Conservation (phyloP, 1,140 invertebrate species). For the Odontomachus brunneus region DNA sequence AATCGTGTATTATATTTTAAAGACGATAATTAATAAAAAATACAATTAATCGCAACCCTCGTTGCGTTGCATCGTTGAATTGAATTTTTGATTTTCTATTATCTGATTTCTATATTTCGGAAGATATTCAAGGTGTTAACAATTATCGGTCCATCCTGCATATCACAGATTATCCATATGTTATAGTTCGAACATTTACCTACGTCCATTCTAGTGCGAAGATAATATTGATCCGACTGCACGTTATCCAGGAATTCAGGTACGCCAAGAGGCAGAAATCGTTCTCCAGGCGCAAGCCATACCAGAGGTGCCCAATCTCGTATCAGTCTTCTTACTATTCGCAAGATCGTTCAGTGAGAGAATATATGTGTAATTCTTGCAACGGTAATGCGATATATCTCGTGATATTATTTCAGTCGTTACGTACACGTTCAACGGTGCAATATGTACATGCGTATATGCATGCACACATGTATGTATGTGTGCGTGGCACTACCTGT, state of each 20-base stretch:
- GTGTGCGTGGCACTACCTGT: conserved; percentile 1
- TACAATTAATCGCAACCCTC: too few species aligned
- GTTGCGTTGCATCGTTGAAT: too few species aligned
- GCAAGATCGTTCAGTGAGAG: conserved; percentile 3
- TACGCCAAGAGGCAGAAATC: conserved; percentile 87
- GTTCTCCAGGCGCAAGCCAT: conserved; percentile 88
- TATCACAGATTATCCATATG: neutral
- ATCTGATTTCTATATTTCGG: too few species aligned
- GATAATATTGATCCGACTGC: conserved; percentile 83
- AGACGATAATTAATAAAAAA: too few species aligned
- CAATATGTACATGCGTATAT: neutral
- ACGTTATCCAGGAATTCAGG: conserved; percentile 88
- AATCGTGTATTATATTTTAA: too few species aligned
- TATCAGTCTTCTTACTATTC: conserved; percentile 85
- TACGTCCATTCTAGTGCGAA: conserved; percentile 86
- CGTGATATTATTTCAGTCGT: neutral
- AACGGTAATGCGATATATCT: neutral
- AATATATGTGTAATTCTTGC: neutral
- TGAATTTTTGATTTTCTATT: too few species aligned
- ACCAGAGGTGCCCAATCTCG: conserved; percentile 88
- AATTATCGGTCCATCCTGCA: too few species aligned
- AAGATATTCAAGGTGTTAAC: too few species aligned
- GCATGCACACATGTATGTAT: neutral
- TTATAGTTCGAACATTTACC: conserved; percentile 76
- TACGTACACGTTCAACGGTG: neutral